phyloP scores from a whole-genome alignment of 2,113 vertebrate species.

The Gnathonemus echidnorhynchus region DNA sequence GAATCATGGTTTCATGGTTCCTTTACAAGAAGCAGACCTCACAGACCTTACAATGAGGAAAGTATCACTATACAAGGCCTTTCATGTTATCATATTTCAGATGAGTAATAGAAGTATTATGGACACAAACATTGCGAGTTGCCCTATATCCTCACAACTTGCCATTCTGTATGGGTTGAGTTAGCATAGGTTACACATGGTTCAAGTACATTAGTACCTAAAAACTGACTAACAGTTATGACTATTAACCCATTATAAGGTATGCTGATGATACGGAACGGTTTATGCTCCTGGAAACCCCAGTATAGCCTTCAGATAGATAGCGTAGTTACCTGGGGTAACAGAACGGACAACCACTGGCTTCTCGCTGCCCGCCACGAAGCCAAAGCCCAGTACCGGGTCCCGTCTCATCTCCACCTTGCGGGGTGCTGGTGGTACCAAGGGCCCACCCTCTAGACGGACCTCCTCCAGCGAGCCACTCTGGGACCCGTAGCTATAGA shows the following conservation, averaged over 20 bases:
- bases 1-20: not conserved
- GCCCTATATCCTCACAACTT: not conserved
- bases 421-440: constrained; percentile 76
- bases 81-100: not conserved
- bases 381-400: constrained; percentile 90
- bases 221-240: not conserved
- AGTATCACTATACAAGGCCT: not conserved
- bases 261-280: not conserved
- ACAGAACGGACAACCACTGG: constrained; percentile 94
- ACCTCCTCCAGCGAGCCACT: constrained; percentile 86
- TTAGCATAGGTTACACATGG: not conserved
- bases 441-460: constrained; percentile 75
- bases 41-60: not conserved
- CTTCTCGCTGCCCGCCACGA: constrained; percentile 95
- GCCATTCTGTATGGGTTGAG: not conserved
- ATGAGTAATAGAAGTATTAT: not conserved
- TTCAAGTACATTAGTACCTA: not conserved
- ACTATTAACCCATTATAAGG: not conserved
- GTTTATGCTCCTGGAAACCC: not conserved
- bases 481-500: constrained; percentile 80
- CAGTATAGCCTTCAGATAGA: not conserved
- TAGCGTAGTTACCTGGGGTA: constrained; percentile 71
- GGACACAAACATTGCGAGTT: not conserved
- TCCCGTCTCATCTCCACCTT: constrained; percentile 92
- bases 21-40: not conserved